These are phyloP conservation scores for Dromaius novaehollandiae DNA, from an alignment of 2,113 vertebrate genomes.

Conservation along the genomic window DNA sequence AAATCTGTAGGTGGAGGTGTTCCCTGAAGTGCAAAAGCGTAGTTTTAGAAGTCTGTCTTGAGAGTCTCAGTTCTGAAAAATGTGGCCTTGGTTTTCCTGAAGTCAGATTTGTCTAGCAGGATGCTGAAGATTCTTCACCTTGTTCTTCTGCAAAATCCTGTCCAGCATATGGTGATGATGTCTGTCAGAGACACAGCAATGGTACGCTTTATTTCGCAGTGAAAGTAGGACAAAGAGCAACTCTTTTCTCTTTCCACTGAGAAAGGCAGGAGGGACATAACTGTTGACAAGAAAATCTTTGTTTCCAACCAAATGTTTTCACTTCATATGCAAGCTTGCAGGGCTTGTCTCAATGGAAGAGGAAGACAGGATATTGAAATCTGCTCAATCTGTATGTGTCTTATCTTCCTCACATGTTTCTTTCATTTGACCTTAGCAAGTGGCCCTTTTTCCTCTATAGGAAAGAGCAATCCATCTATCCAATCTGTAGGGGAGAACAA, in stretches of 20 bases:
- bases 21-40: slow-evolving; percentile 1
- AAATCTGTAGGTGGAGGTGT: slow-evolving; percentile 2
- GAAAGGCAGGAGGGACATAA: background rate
- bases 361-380: background rate
- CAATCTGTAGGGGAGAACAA: background rate
- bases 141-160: background rate
- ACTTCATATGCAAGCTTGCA: background rate
- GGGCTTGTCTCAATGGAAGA: background rate
- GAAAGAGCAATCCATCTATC: background rate
- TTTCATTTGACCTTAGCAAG: background rate
- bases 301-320: background rate
- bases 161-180: background rate
- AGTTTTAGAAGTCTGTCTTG: background rate
- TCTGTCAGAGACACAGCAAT: background rate
- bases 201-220: background rate
- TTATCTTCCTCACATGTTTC: background rate
- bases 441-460: background rate
- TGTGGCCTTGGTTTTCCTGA: background rate
- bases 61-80: background rate
- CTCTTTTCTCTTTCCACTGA: background rate
- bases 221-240: background rate
- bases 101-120: background rate
- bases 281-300: background rate
- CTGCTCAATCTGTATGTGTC: background rate
- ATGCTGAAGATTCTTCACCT: background rate